Evolutionary conservation across 1,140 invertebrate genomes (phyloP), one percentile per base, ranked within the genome.

Genomic region (Mizuhopecten yessoensis): DNA sequence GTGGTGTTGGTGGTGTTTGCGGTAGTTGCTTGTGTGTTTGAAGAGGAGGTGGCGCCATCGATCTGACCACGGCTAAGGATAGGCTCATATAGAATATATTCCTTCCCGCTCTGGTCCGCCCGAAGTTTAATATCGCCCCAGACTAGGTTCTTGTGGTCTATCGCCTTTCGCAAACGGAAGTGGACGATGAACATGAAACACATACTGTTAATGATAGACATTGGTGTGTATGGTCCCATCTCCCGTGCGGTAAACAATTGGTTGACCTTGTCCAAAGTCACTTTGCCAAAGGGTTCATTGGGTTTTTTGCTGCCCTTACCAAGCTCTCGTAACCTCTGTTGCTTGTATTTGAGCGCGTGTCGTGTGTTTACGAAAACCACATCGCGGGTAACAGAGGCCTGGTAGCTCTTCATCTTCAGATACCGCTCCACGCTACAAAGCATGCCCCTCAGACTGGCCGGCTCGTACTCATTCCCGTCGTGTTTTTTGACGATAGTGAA

Each of bases 121-220:
- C 92, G 91, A 0, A 96, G 90, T n/a, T 92, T 90, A n/a, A 96
- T 94, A 86, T 96, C 95, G 49, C 95, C 95, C 95, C 95, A 96
- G 13, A 95, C 86, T 17, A 96, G 89, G 89, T 96, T 95, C 91
- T 96, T 96, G 89, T 96, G 95, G 86, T 96, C 95, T 33, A 94
- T 94, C 29, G 95, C 95, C 93, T 96, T 96, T 33, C 94, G 89
- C 3, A 96, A 89, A 86, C 94, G 94, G 34, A 96, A 93, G 87
- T 95, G 93, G 86, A 96, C 94, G 23, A 95, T 94, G 86, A 96
- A 95, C 5, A 94, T 92, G 92, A 96, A 95, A 87, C 95, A 95
- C 33, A 96, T 90, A 20, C 95, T 94, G 88, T 95, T 95, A n/a
- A 95, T 92, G 0, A 96, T 93, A 0, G 95, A 95, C 90, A 94